Percentiles rank a stretch among this genome's conserved stretches.
phyloP scores from a whole-genome alignment of 2,797 vertebrate genomes.

The Phoebastria nigripes region DNA sequence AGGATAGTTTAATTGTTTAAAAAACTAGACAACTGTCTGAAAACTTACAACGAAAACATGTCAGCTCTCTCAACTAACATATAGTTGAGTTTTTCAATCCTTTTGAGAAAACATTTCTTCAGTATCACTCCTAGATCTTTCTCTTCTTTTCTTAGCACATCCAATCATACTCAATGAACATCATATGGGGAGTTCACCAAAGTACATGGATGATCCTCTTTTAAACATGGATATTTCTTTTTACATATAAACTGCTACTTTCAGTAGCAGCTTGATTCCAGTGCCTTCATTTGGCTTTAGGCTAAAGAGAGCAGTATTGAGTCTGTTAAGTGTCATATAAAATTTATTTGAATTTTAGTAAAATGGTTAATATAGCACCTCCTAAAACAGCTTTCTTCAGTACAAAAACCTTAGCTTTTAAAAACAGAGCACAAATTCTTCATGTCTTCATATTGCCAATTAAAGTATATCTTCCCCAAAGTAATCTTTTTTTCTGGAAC shows the following conservation, averaged over 20 bases:
- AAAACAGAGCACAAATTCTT: neutral
- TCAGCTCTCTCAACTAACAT: neutral
- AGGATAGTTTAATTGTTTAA: neutral
- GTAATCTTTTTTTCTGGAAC: neutral
- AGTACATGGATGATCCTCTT: neutral
- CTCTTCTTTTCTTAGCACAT: neutral
- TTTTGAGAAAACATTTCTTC: neutral
- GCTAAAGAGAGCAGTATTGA: neutral
- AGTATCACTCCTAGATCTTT: neutral
- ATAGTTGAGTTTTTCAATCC: neutral
- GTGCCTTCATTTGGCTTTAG: neutral
- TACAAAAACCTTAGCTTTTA: neutral
- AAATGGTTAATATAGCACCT: neutral
- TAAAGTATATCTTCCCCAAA: neutral
- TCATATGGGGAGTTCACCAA: neutral
- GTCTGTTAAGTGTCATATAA: neutral
- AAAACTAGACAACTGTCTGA: neutral
- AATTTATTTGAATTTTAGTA: neutral
- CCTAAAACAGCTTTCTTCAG: neutral
- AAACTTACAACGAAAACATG: neutral
- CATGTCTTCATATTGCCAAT: neutral
- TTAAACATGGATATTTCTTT: neutral
- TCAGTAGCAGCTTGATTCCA: neutral
- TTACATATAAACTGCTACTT: neutral
- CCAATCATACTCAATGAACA: neutral